Percentiles rank a stretch among this genome's conserved stretches.
Evolutionary conservation across 92 coral and sea anemone species (phyloP).

Genomic region (Heliopora coerulea): DNA sequence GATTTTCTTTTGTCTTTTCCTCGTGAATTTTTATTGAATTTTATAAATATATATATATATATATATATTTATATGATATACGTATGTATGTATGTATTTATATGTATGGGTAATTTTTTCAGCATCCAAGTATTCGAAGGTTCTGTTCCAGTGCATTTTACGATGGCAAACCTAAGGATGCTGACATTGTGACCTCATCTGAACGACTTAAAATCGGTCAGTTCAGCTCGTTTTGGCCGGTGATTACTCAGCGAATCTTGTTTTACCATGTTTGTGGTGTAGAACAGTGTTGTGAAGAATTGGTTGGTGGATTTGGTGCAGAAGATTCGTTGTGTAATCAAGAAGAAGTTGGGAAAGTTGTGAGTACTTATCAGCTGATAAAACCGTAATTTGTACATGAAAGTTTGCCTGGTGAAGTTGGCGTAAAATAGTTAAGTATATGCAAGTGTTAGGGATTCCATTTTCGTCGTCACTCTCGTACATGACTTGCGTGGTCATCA

Average conservation of each 20-base stretch:
- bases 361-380: no score
- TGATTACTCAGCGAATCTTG: slow-evolving; percentile 57
- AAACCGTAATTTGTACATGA: no score
- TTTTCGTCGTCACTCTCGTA: no score
- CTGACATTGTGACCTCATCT: slow-evolving; percentile 52
- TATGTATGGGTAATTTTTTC: not conserved
- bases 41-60: no score
- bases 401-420: no score
- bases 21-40: no score
- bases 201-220: slow-evolving; percentile 26
- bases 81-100: slow-evolving; percentile 45
- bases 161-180: slow-evolving; percentile 43
- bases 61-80: no score
- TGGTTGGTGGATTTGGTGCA: slow-evolving; percentile 52
- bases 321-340: slow-evolving; percentile 62
- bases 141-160: slow-evolving; percentile 69
- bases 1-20: no score
- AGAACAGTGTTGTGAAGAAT: slow-evolving; percentile 59
- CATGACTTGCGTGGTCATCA: no score
- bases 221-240: slow-evolving; percentile 70
- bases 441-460: no score
- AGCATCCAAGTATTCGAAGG: slow-evolving; percentile 78
- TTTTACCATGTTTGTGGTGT: slow-evolving; percentile 75
- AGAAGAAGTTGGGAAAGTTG: slow-evolving; percentile 63
- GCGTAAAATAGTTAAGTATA: no score